Conservation (phyloP, 2,797 vertebrate species). For the Chromobotia macracanthus region DNA sequence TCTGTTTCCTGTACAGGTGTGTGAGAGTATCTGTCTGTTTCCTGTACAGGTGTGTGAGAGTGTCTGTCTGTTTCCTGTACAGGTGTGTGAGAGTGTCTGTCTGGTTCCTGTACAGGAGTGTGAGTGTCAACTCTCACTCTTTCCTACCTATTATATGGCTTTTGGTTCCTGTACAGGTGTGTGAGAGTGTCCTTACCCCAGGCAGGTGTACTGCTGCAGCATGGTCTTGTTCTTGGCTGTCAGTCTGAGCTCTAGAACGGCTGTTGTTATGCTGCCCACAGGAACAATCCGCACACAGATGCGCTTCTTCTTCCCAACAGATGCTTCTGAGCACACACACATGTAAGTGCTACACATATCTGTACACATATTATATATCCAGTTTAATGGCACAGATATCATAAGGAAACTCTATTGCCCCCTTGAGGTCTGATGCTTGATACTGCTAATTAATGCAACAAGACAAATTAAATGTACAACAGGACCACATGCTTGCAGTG, state of each 20-base stretch:
- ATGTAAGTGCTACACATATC: no score
- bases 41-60: no score
- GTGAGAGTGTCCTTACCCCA: slow-evolving; percentile 76
- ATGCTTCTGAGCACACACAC: slow-evolving; percentile 71
- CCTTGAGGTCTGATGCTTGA: background rate
- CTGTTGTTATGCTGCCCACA: slow-evolving; percentile 72
- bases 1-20: no score
- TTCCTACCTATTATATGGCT: no score
- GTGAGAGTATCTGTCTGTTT: no score
- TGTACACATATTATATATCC: background rate
- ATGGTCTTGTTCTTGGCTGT: slow-evolving; percentile 85
- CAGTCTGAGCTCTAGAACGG: slow-evolving; percentile 82
- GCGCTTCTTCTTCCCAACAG: slow-evolving; percentile 85
- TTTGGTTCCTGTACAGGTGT: background rate
- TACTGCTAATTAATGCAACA: background rate
- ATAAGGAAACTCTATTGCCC: background rate
- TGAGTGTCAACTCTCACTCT: no score
- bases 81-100: no score
- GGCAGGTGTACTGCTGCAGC: slow-evolving; percentile 80
- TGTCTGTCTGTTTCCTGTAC: no score
- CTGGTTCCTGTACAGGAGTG: no score
- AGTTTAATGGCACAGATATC: background rate
- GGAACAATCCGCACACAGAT: slow-evolving; percentile 81
- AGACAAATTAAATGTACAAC: background rate
- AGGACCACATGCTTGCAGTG: no score